Base-by-base conservation (phyloP, 2,797 vertebrate genomes). In the Coreius guichenoti region DNA sequence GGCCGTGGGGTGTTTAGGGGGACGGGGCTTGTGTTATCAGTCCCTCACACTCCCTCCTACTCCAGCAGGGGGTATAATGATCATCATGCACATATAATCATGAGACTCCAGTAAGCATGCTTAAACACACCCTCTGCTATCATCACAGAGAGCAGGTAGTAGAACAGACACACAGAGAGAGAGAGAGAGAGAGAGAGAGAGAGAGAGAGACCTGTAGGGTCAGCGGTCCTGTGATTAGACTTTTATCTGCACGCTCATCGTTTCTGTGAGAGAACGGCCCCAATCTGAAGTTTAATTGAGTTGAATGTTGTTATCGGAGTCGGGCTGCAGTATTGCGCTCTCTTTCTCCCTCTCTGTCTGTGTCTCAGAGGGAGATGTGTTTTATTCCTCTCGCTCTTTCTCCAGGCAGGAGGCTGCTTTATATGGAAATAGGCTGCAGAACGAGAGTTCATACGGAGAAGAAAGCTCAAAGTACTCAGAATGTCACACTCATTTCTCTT, bases 351-450 rank as follows among this genome's bases (percentile, higher is more conserved):
- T 79, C 49, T 58, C 68, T 21, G n/a, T 72, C 68, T 61, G 36
- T 82, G 81, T 61, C 70, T 82, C 81, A 65, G 70, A 82, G 81
- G 56, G 70, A 65, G 70, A 45, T 73, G 70, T 47, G 21, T 82
- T 31, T 82, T 47, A 9, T 12, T 21, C 63, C 21, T 21, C 33
- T 81, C 67, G 61, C 69, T 83, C 29, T 65, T 51, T 65, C 81
- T 83, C 43, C 26, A 83, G 70, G 81, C 81, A 49, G 81, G 70
- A 83, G 70, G 56, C 81, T 83, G 81, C 81, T 83, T 83, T 74
- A 83, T 74, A 83, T 83, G 70, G 81, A 83, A 83, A 83, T 83
- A 45, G 81, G 80, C 33, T 72, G 80, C 80, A 56, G 80, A 82
- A 58, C 51, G 58, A 73, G 81, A 73, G 36, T 73, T 82, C 81